A percentile compares a stretch with the other conserved stretches of the same genome.
phyloP scores from a whole-genome alignment of 2,113 vertebrate genomes.

The Hippocampus mohnikei region DNA sequence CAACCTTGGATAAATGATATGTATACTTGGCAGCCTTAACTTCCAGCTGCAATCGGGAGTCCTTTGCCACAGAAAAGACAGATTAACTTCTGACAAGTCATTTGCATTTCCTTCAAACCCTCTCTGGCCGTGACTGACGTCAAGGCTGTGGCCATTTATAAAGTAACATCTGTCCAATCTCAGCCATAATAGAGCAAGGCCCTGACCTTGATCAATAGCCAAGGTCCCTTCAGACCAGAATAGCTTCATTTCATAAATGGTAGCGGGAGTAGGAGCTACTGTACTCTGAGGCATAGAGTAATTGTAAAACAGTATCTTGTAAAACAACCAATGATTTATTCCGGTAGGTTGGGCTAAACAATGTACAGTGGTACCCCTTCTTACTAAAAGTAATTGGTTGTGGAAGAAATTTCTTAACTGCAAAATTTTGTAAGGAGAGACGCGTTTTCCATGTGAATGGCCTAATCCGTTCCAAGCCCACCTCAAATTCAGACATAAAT shows the following conservation, averaged over 20 bases:
- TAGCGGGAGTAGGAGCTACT: constrained; percentile 11
- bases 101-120: constrained; percentile 32
- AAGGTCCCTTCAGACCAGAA: constrained; percentile 25
- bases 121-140: constrained; percentile 18
- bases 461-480: too few species aligned
- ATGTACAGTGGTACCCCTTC: too few species aligned
- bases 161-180: constrained; percentile 52
- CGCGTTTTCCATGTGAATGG: too few species aligned
- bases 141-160: constrained; percentile 37
- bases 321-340: constrained; percentile 20
- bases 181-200: constrained; percentile 37
- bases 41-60: constrained; percentile 44
- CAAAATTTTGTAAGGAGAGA: too few species aligned
- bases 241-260: constrained; percentile 27
- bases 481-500: too few species aligned
- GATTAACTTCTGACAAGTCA: constrained; percentile 49
- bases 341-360: not conserved
- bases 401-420: too few species aligned
- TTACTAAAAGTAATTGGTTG: too few species aligned
- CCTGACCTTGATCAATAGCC: constrained; percentile 53
- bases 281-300: constrained; percentile 14
- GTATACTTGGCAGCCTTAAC: constrained; percentile 29
- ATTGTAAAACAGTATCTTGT: constrained; percentile 17
- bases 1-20: constrained; percentile 61
- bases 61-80: constrained; percentile 38